Base-by-base conservation (phyloP, 2,888 invertebrate genomes). In the Hirtodrosophila histrioides region DNA sequence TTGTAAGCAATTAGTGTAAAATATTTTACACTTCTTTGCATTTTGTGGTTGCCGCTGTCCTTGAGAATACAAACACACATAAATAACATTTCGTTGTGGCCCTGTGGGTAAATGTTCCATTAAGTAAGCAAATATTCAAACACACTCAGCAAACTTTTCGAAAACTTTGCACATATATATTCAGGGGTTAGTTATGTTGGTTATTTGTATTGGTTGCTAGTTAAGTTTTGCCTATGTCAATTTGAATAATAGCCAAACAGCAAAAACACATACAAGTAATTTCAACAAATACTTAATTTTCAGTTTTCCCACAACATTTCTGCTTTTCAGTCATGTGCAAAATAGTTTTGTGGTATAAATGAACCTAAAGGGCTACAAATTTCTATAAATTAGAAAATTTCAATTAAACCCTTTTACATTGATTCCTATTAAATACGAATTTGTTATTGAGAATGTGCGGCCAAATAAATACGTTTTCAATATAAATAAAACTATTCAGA, bases 1-100 rank as follows among this genome's bases (percentile, higher is more conserved):
- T 17, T 63, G 54, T 41, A 35, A 37, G 80, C 76, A 70, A 79
- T 75, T 75, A 75, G 70, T 79, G 50, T 76, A 53, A 80, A 71
- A 75, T 80, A 76, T 76, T 80, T 76, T 61, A 76, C 77, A 72
- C 67, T 80, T 72, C 77, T 62, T 66, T 76, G 62, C 46, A 60
- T 54, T 55, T 58, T 63, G 73, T 55, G 63, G 62, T 50, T 48
- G 9, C 35, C 39, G 11, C 24, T 46, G 40, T 36, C 33, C 17
- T 11, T 31, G 41, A 44, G 29, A 39, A 40, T 54, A 27, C 4
- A 27, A 1, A 60, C 17, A 65, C 12, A 51, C 61, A 73, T 73
- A 73, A 73, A 73, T 78, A 73, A 73, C 78, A 72, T 73, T 73
- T 56, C 45, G 17, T 36, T 37, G 61, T 29, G 61, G 56, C 10